A percentile compares a stretch with the other conserved stretches of the same genome.
These are phyloP conservation scores for Aporophyla nigra DNA, from an alignment of 2,888 invertebrate species.

Conservation along the genomic window DNA sequence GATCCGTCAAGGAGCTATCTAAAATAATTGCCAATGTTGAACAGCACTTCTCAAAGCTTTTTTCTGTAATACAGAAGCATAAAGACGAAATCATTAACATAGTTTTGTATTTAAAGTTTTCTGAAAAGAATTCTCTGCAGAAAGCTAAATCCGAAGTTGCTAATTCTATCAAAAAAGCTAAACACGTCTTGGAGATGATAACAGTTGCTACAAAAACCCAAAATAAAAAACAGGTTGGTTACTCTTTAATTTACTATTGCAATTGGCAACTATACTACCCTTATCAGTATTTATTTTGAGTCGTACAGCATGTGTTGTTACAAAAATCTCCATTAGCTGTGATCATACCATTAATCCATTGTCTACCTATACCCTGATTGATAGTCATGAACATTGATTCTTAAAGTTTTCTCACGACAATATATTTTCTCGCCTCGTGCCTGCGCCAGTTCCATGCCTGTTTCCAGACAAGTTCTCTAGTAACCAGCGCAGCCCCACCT, in stretches of 20 bases:
- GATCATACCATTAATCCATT: neutral
- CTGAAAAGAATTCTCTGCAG: constrained; percentile 79
- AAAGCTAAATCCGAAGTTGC: constrained; percentile 77
- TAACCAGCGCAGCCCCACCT: neutral
- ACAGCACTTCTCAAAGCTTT: constrained; percentile 89
- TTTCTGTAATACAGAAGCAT: constrained; percentile 88
- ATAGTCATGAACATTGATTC: neutral
- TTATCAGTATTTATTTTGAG: neutral
- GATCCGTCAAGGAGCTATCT: constrained; percentile 74
- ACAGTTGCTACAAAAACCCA: constrained; percentile 69
- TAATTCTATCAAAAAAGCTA: constrained; percentile 77
- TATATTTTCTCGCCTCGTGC: neutral
- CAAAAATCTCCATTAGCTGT: neutral
- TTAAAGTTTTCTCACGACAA: neutral
- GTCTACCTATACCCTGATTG: neutral
- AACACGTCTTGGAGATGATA: constrained; percentile 73
- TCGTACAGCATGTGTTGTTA: neutral
- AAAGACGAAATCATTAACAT: constrained; percentile 85
- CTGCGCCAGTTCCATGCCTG: neutral
- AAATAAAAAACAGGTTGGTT: constrained; percentile 77
- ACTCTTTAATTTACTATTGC: constrained; percentile 4
- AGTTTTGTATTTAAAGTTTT: constrained; percentile 76
- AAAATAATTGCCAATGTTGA: constrained; percentile 81
- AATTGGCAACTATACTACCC: neutral
- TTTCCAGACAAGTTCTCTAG: neutral